Base-by-base conservation (phyloP, 1,140 invertebrate species). In the Drosophila burlai region DNA sequence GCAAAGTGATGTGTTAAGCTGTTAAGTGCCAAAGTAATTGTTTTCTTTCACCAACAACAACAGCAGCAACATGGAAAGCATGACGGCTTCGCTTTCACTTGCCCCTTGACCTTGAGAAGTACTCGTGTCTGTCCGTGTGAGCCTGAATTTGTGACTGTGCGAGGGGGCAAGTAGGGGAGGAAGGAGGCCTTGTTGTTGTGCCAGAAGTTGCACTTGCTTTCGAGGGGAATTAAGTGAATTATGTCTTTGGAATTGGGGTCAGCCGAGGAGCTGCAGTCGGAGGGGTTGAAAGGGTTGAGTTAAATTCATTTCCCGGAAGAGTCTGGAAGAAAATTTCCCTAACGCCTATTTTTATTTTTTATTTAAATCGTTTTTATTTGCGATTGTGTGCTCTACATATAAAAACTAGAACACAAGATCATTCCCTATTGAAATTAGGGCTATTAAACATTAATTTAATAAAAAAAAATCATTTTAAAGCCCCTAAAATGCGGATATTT, bases 11-110 rank as follows among this genome's bases (percentile, higher is more conserved):
- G 86, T 83, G 87, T 91, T 91, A 87, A 91, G 83, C 77, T 91
- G 89, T 83, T 91, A 91, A 91, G 90, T 91, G 89, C 76, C 89
- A 85, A 85, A 91, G 81, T 89, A 90, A 91, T 89, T 91, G 89
- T 91, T 91, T 91, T 91, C 90, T 89, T 91, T 91, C 89, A 83
- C 62, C 55, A 73, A 50, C 73, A 73, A 62, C 64, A 72, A 29
- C 36, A 65, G 45, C 29, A 29, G 49, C 50, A 38, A 61, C 57
- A 46, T 60, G 36, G 42, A 38, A 62, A 67, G 31, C 58, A 29
- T 38, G 57, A 60, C 74, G 80, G 69, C 84, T 66, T 78, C 77
- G 76, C 83, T 86, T 86, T 89, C 84, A 80, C 81, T 87, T 89
- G 84, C 69, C 82, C 81, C 81, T 90, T 90, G 85, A 91, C 85